Conservation (phyloP, 2,888 invertebrate genomes). For the Nephrotoma guestfalica region DNA sequence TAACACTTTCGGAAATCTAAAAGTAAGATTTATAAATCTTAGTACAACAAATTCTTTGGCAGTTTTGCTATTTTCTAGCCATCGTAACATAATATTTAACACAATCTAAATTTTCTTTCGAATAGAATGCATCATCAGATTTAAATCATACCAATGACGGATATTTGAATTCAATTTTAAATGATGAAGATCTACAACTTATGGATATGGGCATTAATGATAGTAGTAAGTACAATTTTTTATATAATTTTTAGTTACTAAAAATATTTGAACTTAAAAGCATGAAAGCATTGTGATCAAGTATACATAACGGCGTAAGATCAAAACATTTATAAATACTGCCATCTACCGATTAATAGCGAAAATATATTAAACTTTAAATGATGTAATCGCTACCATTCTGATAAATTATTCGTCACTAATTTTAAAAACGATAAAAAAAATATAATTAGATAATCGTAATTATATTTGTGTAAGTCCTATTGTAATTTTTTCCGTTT, state of each 20-base stretch:
- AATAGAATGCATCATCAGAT: constrained; percentile 45
- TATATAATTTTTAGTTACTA: not conserved
- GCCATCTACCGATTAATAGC: not conserved
- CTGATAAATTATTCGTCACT: not conserved
- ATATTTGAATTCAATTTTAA: constrained; percentile 73
- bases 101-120: constrained; percentile 9
- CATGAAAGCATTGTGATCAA: not conserved
- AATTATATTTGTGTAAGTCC: not conserved
- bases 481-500: not conserved
- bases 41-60: not conserved
- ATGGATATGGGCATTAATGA: constrained; percentile 89
- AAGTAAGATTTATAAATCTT: not conserved
- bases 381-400: not conserved
- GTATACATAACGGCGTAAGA: not conserved
- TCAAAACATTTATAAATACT: not conserved
- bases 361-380: not conserved
- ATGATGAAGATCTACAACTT: constrained; percentile 76
- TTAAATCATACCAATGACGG: constrained; percentile 61
- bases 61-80: not conserved
- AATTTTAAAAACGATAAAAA: not conserved
- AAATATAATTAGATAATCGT: not conserved
- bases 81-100: not conserved
- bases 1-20: not conserved
- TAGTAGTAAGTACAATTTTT: constrained; percentile 39
- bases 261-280: not conserved